Evolutionary conservation across 2,113 vertebrate species (phyloP).

Genomic region (Callipepla californica): DNA sequence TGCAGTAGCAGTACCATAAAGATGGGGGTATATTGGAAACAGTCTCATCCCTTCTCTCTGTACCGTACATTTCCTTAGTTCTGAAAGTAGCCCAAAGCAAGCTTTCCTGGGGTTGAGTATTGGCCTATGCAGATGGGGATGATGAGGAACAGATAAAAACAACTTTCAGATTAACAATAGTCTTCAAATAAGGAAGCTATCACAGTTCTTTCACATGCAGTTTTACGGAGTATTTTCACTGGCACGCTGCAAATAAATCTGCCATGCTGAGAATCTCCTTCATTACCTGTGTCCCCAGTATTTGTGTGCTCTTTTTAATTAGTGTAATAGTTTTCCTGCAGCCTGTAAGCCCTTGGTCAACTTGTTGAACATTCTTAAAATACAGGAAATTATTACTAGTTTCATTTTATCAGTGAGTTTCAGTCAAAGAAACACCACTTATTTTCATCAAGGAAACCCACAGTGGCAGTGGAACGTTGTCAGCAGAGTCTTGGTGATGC

Average conservation of each 20-base stretch:
- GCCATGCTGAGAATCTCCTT: background rate
- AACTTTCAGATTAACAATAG: background rate
- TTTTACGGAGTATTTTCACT: background rate
- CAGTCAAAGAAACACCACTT: background rate
- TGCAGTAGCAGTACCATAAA: background rate
- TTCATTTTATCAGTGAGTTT: background rate
- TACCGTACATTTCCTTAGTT: background rate
- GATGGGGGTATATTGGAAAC: background rate
- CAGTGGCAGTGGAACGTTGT: background rate
- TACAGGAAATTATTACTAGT: background rate
- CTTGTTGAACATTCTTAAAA: background rate
- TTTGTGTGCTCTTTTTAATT: background rate
- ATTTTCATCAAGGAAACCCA: background rate
- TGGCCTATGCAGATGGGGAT: background rate
- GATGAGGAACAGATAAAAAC: background rate
- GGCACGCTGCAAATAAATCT: background rate
- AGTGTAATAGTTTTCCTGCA: background rate
- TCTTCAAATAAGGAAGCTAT: background rate
- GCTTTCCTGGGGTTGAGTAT: background rate
- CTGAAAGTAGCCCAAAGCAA: background rate
- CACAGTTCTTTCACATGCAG: background rate
- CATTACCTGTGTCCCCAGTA: rapidly evolving
- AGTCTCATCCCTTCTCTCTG: background rate
- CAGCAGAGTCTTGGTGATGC: background rate
- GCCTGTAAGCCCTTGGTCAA: background rate